Evolutionary conservation across 1,140 invertebrate genomes (phyloP).

Genomic region (Acromyrmex charruanus): DNA sequence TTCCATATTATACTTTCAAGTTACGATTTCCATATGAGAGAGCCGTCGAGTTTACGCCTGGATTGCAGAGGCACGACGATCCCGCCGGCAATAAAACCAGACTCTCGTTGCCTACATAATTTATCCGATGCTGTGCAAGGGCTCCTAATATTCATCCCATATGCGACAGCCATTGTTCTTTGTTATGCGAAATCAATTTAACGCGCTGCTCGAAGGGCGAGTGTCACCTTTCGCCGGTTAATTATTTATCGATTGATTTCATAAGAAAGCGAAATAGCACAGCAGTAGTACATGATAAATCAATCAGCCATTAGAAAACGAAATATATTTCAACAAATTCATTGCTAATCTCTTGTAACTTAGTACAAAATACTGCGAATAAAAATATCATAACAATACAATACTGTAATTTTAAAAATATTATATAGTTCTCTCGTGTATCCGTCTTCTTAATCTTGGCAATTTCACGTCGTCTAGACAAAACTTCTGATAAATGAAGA

Average conservation of each 20-base stretch:
- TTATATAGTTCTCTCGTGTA: background rate
- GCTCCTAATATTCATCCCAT: conserved; percentile 56
- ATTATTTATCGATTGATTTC: conserved; percentile 45
- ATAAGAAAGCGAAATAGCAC: background rate
- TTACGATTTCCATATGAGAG: conserved; percentile 60
- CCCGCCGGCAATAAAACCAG: conserved; percentile 56
- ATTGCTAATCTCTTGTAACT: background rate
- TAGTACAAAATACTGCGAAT: background rate
- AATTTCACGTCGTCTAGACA: background rate
- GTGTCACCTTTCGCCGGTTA: background rate
- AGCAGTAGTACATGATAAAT: background rate
- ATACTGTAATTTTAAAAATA: background rate
- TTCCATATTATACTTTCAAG: conserved; percentile 61
- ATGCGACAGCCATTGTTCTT: conserved; percentile 52
- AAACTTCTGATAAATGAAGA: conserved; percentile 13
- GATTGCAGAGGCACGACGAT: conserved; percentile 52
- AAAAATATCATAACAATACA: background rate
- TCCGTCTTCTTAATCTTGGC: conserved; percentile 6
- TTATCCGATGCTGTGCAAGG: conserved; percentile 55
- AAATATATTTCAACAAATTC: conserved; percentile 18
- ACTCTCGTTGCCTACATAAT: conserved; percentile 62
- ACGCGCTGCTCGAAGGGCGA: conserved; percentile 31
- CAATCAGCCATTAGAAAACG: background rate
- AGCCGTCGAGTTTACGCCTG: conserved; percentile 53
- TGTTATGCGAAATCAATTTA: conserved; percentile 59